phyloP scores from a whole-genome alignment of 1,140 invertebrate genomes.

The Drosophila ananassae region DNA sequence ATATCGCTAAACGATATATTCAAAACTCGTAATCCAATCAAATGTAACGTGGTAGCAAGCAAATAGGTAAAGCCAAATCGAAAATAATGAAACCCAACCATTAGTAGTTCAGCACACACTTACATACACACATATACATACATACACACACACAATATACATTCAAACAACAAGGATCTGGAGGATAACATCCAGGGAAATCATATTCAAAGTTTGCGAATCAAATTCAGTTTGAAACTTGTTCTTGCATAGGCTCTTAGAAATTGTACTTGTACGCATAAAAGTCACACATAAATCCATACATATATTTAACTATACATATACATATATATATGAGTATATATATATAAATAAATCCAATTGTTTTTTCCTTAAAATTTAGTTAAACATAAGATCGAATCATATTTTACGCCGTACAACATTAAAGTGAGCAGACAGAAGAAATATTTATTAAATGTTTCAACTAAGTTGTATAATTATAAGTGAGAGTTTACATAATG shows the following conservation, averaged over 20 bases:
- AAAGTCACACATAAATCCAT: background rate
- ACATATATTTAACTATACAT: slow-evolving; percentile 9
- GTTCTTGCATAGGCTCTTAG: slow-evolving; percentile 43
- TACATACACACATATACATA: slow-evolving; percentile 6
- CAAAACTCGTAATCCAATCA: slow-evolving; percentile 49
- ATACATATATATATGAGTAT: slow-evolving; percentile 24
- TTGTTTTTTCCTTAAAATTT: slow-evolving; percentile 75
- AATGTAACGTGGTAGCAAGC: slow-evolving; percentile 48
- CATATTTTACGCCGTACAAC: slow-evolving; percentile 77
- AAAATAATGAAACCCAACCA: slow-evolving; percentile 20
- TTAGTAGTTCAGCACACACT: slow-evolving; percentile 48
- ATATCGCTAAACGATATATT: slow-evolving; percentile 32
- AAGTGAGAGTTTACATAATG: slow-evolving; percentile 73
- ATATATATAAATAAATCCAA: slow-evolving; percentile 27
- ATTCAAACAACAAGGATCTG: slow-evolving; percentile 8
- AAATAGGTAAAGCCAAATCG: slow-evolving; percentile 20
- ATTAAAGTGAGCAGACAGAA: slow-evolving; percentile 23
- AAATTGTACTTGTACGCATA: slow-evolving; percentile 36
- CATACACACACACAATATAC: slow-evolving; percentile 2
- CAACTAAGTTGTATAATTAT: slow-evolving; percentile 82
- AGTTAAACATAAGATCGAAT: slow-evolving; percentile 69
- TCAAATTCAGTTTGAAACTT: slow-evolving; percentile 53
- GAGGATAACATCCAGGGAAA: slow-evolving; percentile 1
- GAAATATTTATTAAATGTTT: slow-evolving; percentile 77
- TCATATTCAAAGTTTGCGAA: slow-evolving; percentile 51